Conservation (phyloP, 2,113 vertebrate genomes). For the Mionectes macconnelli region DNA sequence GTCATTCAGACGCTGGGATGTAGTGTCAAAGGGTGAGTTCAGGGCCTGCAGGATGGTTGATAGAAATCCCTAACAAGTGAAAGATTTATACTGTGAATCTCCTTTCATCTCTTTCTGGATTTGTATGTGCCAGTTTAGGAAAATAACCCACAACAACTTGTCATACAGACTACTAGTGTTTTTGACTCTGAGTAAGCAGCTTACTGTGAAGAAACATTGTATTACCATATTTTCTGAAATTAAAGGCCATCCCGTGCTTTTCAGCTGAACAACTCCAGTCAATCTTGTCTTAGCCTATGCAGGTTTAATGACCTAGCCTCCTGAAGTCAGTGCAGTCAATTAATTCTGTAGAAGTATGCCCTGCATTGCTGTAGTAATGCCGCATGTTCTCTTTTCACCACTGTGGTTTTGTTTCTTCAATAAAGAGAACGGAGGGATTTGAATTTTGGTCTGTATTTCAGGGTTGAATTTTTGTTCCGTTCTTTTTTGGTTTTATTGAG, state of each 20-base stretch:
- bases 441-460: neutral
- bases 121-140: neutral
- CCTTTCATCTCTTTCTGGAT: neutral
- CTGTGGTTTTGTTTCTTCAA: neutral
- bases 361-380: neutral
- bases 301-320: neutral
- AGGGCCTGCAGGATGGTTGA: neutral
- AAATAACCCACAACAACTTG: neutral
- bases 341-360: neutral
- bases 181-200: neutral
- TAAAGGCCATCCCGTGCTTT: neutral
- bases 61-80: neutral
- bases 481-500: neutral
- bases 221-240: neutral
- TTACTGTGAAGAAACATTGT: neutral
- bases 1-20: neutral
- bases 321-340: neutral
- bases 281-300: neutral
- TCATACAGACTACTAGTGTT: neutral
- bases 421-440: neutral
- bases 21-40: neutral
- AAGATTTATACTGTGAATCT: neutral
- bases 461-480: neutral
- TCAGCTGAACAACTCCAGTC: neutral
- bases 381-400: neutral